Conservation (phyloP, 64 coral and sea anemone genomes). For the Platygyra sinensis region DNA sequence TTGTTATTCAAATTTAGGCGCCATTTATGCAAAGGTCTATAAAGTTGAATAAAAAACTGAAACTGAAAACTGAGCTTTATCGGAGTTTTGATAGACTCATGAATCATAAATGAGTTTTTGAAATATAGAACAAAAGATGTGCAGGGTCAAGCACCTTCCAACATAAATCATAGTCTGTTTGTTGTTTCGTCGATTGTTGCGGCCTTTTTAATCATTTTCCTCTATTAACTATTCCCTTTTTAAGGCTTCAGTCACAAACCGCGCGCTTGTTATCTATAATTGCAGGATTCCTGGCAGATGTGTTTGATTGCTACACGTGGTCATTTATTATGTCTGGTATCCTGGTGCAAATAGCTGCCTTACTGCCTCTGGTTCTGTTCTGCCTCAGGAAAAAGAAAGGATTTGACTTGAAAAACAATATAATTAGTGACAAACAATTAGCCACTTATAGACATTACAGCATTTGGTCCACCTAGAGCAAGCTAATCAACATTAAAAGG, state of each 20-base stretch:
- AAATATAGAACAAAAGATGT: too few relatives aligned
- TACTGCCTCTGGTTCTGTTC: background rate
- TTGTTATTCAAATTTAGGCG: too few relatives aligned
- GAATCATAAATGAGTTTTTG: too few relatives aligned
- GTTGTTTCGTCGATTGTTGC: too few relatives aligned
- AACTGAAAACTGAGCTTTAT: too few relatives aligned
- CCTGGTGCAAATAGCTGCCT: background rate
- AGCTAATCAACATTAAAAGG: background rate
- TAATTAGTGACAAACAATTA: background rate
- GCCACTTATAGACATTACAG: background rate
- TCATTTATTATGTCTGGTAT: background rate
- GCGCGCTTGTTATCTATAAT: background rate
- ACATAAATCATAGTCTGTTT: too few relatives aligned
- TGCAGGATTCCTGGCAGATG: background rate
- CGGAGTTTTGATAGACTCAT: too few relatives aligned
- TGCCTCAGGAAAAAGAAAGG: background rate
- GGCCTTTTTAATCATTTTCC: too few relatives aligned
- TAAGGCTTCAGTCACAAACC: background rate
- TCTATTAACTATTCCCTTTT: too few relatives aligned
- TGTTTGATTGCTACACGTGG: constrained; percentile 4
- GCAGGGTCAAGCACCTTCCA: too few relatives aligned
- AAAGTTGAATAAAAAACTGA: too few relatives aligned
- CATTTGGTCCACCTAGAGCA: background rate
- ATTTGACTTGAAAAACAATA: background rate
- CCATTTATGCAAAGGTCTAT: too few relatives aligned